A percentile compares a stretch with the other conserved stretches of the same genome.
Conservation (phyloP, 2,888 invertebrate species). For the Rhimphoctona megacephalus region DNA sequence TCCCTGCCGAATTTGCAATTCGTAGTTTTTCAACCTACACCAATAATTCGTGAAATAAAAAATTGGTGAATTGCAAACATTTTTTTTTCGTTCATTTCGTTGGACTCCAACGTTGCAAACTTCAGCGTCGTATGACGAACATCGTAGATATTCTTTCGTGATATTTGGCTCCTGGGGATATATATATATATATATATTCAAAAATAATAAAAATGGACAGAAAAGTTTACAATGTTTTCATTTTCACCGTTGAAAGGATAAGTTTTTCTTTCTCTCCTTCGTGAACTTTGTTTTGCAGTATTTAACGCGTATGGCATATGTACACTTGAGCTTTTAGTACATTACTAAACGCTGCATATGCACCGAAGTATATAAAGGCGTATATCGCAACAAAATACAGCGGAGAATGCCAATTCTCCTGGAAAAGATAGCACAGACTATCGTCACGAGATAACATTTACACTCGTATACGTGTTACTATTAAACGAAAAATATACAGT, state of each 20-base stretch:
- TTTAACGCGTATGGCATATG: not conserved
- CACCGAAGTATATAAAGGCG: not conserved
- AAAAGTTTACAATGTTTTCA: not conserved
- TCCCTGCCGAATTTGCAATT: too few relatives aligned
- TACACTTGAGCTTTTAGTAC: not conserved
- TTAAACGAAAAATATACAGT: conserved; percentile 1
- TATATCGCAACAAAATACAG: not conserved
- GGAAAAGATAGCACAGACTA: too few relatives aligned
- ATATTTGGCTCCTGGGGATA: not conserved
- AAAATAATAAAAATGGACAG: not conserved
- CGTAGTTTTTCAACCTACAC: too few relatives aligned
- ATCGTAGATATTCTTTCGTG: not conserved
- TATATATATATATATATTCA: not conserved
- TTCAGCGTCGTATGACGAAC: too few relatives aligned
- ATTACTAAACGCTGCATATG: not conserved
- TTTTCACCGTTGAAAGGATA: conserved; percentile 23
- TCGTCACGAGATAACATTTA: too few relatives aligned
- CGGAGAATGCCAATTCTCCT: conserved; percentile 37
- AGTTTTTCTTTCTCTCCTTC: conserved; percentile 45
- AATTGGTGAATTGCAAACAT: too few relatives aligned
- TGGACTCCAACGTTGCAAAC: too few relatives aligned
- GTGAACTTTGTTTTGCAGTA: conserved; percentile 7
- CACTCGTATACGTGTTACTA: not conserved
- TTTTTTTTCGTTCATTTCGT: too few relatives aligned
- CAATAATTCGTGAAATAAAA: too few relatives aligned